phyloP scores from a whole-genome alignment of 2,888 invertebrate species.

The Chymomyza fuscimana region DNA sequence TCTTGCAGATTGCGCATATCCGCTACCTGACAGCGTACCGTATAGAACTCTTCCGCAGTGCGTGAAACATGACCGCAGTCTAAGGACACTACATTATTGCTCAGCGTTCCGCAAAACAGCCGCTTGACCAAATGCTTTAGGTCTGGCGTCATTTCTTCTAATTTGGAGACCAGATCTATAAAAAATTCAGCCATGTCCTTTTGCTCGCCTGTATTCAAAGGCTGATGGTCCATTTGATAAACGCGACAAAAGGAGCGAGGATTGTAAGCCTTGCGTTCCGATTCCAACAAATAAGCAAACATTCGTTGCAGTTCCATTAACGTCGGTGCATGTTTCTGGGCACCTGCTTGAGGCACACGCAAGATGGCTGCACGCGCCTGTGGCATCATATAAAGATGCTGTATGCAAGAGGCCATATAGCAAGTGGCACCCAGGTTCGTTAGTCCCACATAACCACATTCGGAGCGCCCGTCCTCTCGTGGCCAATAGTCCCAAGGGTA shows the following conservation, averaged over 20 bases:
- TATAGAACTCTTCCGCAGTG: slow-evolving; percentile 97
- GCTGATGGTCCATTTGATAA: slow-evolving; percentile 98
- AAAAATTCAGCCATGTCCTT: slow-evolving; percentile 99
- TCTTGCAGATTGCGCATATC: slow-evolving; percentile 98
- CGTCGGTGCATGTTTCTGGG: slow-evolving; percentile 90
- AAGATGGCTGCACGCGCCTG: slow-evolving; percentile 92
- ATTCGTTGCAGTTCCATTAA: slow-evolving; percentile 93
- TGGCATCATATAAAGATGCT: slow-evolving; percentile 98
- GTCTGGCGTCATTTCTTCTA: slow-evolving; percentile 97
- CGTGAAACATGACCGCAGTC: slow-evolving; percentile 97
- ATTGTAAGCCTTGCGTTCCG: slow-evolving; percentile 96
- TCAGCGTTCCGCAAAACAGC: slow-evolving; percentile 94
- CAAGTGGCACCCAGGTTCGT: slow-evolving; percentile 98
- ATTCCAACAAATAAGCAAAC: slow-evolving; percentile 96
- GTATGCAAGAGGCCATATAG: slow-evolving; percentile 98
- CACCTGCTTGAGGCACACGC: slow-evolving; percentile 86
- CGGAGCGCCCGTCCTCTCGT: slow-evolving; percentile 95
- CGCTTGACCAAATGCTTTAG: slow-evolving; percentile 93
- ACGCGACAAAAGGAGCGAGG: slow-evolving; percentile 97
- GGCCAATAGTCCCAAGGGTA: slow-evolving; percentile 99
- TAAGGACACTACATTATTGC: slow-evolving; percentile 96
- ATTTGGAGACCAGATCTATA: slow-evolving; percentile 95
- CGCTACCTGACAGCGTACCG: slow-evolving; percentile 96
- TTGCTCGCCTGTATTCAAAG: slow-evolving; percentile 96
- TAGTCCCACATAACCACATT: slow-evolving; percentile 96